phyloP scores from a whole-genome alignment of 2,113 vertebrate species.

The Ctenodactylus gundi region DNA sequence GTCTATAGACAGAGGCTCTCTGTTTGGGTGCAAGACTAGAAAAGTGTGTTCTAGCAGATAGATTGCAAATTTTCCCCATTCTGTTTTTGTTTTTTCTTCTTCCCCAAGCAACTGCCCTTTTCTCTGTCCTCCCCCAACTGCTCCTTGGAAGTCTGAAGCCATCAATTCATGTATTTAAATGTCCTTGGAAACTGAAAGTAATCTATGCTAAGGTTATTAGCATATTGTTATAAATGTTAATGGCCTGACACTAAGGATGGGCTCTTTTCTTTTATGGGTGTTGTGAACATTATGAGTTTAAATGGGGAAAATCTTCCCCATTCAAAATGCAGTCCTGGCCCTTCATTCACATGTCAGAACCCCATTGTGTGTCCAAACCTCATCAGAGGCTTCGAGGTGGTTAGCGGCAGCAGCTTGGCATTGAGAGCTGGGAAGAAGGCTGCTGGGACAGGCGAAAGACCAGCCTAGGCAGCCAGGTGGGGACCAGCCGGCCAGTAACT shows the following conservation, averaged over 20 bases:
- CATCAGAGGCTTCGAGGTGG: slow-evolving; percentile 53
- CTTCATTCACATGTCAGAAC: slow-evolving; percentile 67
- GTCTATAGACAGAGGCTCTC: slow-evolving; percentile 21
- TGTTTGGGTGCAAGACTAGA: slow-evolving; percentile 18
- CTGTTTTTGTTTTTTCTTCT: slow-evolving; percentile 40
- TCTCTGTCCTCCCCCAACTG: background rate
- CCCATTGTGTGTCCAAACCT: slow-evolving; percentile 45
- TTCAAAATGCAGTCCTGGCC: slow-evolving; percentile 23
- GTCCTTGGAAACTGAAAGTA: slow-evolving; percentile 68
- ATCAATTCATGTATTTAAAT: slow-evolving; percentile 75
- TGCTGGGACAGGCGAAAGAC: background rate
- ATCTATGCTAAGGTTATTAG: slow-evolving; percentile 75
- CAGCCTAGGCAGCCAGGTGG: slow-evolving; percentile 68
- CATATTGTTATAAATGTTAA: slow-evolving; percentile 71
- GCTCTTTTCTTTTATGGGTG: slow-evolving; percentile 72
- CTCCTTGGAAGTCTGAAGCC: slow-evolving; percentile 50
- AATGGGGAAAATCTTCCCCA: slow-evolving; percentile 64
- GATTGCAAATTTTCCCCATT: background rate
- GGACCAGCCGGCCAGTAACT: slow-evolving; percentile 57
- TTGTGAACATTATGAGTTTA: slow-evolving; percentile 63
- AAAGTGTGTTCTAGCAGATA: slow-evolving; percentile 39
- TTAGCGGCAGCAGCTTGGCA: slow-evolving; percentile 44
- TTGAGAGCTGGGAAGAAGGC: slow-evolving; percentile 29
- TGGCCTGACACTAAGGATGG: slow-evolving; percentile 63
- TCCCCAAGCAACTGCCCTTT: slow-evolving; percentile 8